Percentiles rank a stretch among this genome's conserved stretches.
Conservation (phyloP, 1,140 invertebrate species). For the Cydia strobilella region DNA sequence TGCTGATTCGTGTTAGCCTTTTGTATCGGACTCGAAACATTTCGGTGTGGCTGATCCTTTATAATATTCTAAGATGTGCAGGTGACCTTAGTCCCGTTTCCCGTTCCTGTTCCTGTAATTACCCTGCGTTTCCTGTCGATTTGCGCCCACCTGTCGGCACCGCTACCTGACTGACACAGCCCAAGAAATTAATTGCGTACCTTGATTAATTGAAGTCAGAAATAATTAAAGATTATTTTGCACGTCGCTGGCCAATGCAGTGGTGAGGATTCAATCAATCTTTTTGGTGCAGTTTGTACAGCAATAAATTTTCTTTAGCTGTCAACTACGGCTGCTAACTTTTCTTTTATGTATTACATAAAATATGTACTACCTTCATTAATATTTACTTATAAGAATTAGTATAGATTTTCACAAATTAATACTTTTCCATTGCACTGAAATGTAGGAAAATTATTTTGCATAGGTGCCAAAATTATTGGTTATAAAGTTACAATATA, state of each 20-base stretch:
- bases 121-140: constrained; percentile 72
- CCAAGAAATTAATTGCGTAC: constrained; percentile 69
- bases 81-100: constrained; percentile 11
- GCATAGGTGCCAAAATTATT: no score
- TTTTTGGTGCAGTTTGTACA: background rate
- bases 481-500: no score
- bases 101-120: constrained; percentile 55
- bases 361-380: no score
- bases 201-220: constrained; percentile 66
- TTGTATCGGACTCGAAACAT: no score
- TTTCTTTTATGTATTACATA: no score
- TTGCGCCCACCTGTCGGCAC: constrained; percentile 69
- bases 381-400: background rate
- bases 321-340: background rate
- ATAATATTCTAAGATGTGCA: constrained; percentile 36
- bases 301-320: background rate
- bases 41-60: background rate
- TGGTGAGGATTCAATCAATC: constrained; percentile 7
- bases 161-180: constrained; percentile 60
- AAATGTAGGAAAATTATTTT: no score
- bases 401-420: no score
- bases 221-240: constrained; percentile 53
- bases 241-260: constrained; percentile 33
- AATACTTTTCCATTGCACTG: no score
- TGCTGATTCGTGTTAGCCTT: no score